Evolutionary conservation across 2,888 invertebrate species (phyloP).

Genomic region (Eudemis profundana): DNA sequence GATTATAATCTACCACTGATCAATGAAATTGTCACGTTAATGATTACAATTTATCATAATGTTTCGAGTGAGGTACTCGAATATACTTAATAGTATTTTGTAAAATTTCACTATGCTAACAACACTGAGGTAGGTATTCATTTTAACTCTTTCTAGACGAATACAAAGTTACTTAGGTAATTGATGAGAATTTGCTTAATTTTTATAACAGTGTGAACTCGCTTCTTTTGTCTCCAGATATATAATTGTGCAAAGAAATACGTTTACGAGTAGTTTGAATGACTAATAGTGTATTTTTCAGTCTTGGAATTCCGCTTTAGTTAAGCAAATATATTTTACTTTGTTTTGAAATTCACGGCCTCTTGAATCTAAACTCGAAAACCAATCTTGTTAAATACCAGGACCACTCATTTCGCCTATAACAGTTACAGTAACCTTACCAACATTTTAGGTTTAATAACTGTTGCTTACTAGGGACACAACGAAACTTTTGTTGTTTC

Average conservation of each 20-base stretch:
- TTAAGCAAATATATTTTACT: no score
- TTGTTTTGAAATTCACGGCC: no score
- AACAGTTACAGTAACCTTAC: no score
- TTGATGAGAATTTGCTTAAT: not conserved
- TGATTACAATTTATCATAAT: no score
- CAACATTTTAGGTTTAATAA: no score
- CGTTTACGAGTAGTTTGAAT: not conserved
- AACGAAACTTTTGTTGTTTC: no score
- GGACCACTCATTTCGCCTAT: no score
- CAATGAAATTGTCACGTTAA: no score
- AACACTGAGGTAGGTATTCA: not conserved
- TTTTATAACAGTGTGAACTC: conserved; percentile 3
- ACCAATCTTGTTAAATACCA: no score
- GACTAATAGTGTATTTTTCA: not conserved
- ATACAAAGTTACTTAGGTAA: not conserved
- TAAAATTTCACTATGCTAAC: not conserved
- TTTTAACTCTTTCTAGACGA: not conserved
- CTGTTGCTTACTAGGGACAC: no score
- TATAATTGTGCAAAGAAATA: not conserved
- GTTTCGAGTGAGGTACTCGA: not conserved
- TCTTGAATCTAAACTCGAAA: no score
- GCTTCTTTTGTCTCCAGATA: not conserved
- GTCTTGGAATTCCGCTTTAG: not conserved
- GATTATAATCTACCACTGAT: no score
- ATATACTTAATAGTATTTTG: not conserved